A percentile compares a stretch with the other conserved stretches of the same genome.
phyloP scores from a whole-genome alignment of 2,113 vertebrate genomes.

The Mormoops blainvillei region DNA sequence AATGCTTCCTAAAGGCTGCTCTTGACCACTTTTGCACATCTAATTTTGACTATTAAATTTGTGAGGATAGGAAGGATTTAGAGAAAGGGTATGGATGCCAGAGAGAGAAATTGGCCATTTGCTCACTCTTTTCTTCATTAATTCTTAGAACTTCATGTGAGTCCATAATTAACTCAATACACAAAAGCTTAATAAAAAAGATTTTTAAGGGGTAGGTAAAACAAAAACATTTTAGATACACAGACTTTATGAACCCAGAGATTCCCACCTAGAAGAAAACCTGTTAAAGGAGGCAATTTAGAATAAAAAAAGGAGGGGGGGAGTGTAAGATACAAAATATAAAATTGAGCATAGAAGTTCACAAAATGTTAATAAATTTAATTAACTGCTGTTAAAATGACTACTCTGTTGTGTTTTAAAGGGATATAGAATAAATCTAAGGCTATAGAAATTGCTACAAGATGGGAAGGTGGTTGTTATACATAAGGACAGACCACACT shows the following conservation, averaged over 20 bases:
- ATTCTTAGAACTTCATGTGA: neutral
- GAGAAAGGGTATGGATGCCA: neutral
- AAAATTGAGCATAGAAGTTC: neutral
- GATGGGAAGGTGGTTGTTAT: neutral
- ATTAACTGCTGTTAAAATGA: neutral
- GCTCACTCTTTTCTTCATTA: neutral
- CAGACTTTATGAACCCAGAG: neutral
- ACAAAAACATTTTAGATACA: neutral
- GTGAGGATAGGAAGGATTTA: neutral
- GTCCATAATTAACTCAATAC: neutral
- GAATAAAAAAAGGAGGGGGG: neutral
- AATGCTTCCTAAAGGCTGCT: neutral
- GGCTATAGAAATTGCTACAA: neutral
- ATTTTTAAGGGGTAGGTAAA: neutral
- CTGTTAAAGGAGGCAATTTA: neutral
- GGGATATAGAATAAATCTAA: neutral
- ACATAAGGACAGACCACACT: neutral
- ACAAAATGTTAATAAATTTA: neutral
- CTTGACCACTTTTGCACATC: neutral
- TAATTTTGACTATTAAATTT: neutral
- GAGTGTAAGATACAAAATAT: neutral
- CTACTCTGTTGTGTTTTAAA: neutral
- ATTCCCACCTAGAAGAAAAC: neutral
- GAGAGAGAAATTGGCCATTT: neutral
- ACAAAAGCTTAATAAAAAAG: neutral